Percentiles rank a stretch among this genome's conserved stretches.
These are phyloP conservation scores for Lingula anatina DNA, from an alignment of 2,888 invertebrate species.

Conservation along the genomic window DNA sequence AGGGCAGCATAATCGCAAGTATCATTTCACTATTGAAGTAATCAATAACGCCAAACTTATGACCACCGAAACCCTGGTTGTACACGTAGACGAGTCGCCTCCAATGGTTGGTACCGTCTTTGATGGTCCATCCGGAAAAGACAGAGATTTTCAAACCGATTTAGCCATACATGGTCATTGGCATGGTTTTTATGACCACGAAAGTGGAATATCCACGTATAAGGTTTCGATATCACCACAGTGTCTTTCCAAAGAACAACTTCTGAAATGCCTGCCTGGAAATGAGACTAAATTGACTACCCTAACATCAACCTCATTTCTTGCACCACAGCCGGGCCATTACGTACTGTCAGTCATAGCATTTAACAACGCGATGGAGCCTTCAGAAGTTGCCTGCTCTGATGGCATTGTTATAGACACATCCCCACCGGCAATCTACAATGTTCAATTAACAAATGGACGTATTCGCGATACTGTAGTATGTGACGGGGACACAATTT, in stretches of 20 bases:
- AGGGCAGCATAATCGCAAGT: conserved; percentile 22
- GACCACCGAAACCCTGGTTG: neutral
- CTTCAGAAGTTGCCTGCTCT: conserved; percentile 24
- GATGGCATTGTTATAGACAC: conserved; percentile 24
- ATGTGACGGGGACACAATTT: conserved; percentile 10
- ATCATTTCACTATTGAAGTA: conserved; percentile 16
- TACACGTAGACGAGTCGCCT: conserved; percentile 25
- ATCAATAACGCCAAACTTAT: conserved; percentile 17
- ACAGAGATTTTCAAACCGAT: conserved; percentile 21
- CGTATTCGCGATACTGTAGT: conserved; percentile 9
- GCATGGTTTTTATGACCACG: conserved; percentile 26
- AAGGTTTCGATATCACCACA: conserved; percentile 6
- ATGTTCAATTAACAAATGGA: conserved; percentile 12
- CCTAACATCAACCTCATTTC: too few relatives aligned
- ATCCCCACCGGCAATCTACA: conserved; percentile 12
- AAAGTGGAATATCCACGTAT: conserved; percentile 21
- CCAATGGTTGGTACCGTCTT: conserved; percentile 20
- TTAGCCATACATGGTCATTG: conserved; percentile 11
- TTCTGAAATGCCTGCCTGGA: too few relatives aligned
- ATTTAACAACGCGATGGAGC: conserved; percentile 22
- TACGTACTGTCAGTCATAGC: too few relatives aligned
- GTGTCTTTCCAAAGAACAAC: too few relatives aligned
- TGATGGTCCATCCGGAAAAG: conserved; percentile 17
- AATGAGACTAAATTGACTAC: too few relatives aligned
- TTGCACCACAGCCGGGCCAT: too few relatives aligned